Conservation (phyloP, 2,888 invertebrate genomes). For the Crematogaster levior region DNA sequence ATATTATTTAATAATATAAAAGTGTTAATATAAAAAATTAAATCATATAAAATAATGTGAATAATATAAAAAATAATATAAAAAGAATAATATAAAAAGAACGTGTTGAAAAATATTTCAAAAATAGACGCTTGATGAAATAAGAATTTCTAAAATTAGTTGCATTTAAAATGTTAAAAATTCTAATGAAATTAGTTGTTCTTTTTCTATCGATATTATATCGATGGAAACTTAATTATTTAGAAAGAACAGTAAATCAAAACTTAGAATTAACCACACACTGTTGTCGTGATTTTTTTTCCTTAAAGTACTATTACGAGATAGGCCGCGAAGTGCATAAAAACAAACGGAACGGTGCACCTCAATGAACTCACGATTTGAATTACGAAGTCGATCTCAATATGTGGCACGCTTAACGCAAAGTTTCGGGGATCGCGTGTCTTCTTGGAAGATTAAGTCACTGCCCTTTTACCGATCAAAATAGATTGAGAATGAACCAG, state of each 20-base stretch:
- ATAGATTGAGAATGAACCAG: background rate
- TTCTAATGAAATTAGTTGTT: background rate
- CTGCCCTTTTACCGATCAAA: slow-evolving; percentile 57
- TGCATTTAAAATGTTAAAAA: background rate
- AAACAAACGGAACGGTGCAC: background rate
- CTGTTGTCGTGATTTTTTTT: background rate
- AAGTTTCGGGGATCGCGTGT: slow-evolving; percentile 20
- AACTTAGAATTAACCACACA: background rate
- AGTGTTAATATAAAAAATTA: too few species aligned
- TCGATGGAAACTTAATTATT: background rate
- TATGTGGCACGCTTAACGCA: background rate
- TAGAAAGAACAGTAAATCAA: background rate
- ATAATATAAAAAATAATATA: too few species aligned
- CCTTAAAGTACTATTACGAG: background rate
- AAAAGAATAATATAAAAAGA: background rate
- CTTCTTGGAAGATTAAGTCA: slow-evolving; percentile 33
- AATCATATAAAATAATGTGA: too few species aligned
- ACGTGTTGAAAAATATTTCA: too few species aligned
- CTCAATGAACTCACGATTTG: background rate
- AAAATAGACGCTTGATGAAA: background rate
- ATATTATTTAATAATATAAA: too few species aligned
- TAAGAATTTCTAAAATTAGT: background rate
- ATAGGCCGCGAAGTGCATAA: background rate
- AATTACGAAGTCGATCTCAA: background rate
- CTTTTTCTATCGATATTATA: background rate